Evolutionary conservation across 2,888 invertebrate genomes (phyloP).

Genomic region (Drosophila rubida): DNA sequence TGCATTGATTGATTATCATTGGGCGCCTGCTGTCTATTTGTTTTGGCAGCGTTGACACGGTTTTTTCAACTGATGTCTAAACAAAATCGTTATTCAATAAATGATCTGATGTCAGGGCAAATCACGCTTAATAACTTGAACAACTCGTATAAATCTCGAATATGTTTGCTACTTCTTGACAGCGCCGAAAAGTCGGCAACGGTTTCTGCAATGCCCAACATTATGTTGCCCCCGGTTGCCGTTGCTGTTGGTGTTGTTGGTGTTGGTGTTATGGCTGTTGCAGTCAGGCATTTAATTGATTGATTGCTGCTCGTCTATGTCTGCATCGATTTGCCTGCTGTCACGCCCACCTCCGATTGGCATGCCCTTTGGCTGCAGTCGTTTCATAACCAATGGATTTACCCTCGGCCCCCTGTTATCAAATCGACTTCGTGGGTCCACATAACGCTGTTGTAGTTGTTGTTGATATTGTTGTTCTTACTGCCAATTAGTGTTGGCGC

Average conservation of each 20-base stretch:
- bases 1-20: not conserved
- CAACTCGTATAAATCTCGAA: conserved; percentile 53
- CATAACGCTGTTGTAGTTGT: conserved; percentile 35
- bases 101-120: not conserved
- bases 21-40: not conserved
- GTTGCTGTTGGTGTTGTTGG: conserved; percentile 4
- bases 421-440: conserved; percentile 65
- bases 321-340: conserved; percentile 60
- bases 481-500: conserved; percentile 74
- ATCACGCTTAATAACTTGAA: conserved; percentile 17
- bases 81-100: not conserved
- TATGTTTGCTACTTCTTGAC: conserved; percentile 27
- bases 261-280: conserved; percentile 24
- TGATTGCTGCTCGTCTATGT: conserved; percentile 75
- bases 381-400: conserved; percentile 63
- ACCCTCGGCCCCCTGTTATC: conserved; percentile 48
- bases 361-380: conserved; percentile 20
- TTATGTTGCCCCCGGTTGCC: conserved; percentile 13
- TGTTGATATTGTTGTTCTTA: conserved; percentile 52
- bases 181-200: conserved; percentile 41
- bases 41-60: not conserved
- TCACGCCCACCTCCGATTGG: conserved; percentile 23
- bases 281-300: conserved; percentile 76
- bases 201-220: conserved; percentile 36
- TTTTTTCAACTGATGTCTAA: not conserved